Base-by-base conservation (phyloP, 1,140 invertebrate species). In the Arctopsyche grandis region DNA sequence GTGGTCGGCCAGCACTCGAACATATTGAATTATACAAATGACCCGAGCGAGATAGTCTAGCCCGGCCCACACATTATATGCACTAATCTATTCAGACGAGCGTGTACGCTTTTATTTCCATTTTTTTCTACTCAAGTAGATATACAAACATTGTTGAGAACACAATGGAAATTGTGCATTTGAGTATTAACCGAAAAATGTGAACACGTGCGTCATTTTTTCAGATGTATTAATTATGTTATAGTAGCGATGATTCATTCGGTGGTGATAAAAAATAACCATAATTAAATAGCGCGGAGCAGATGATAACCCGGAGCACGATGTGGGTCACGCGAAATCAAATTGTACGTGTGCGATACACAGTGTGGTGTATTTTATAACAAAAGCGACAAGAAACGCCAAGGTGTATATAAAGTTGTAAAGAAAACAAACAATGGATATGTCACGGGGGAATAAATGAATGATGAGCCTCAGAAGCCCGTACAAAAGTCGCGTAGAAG, bases 371-470 rank as follows among this genome's bases (percentile, higher is more conserved):
- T 38, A 43, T 69, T n/a, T 69, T 69, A 22, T 5, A 69, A 46
- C 29, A 48, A 71, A 38, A 44, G 43, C 14, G 10, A 4, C 14
- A 46, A 71, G 44, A 71, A 71, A 71, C 19, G 16, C 29, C n/a
- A 71, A 71, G 29, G 44, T 66, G 21, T 21, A 24, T 21, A 71
- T 71, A 21, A 38, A 71, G 69, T 71, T 71, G 69, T 71, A 71
- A 44, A 48, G 69, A 71, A 38, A 71, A 71, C 69, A 46, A 46
- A 71, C 69, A 71, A 71, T 46, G 38, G 69, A 5, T 21, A 71
- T 24, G 69, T 71, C 69, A 71, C 38, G 44, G 10, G 38, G 38
- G 69, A 71, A 71, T 48, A 71, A 71, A 71, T 48, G 69, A 71
- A 22, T 48, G 69, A 71, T 66, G 63, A 71, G 69, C 38, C 43